phyloP scores from a whole-genome alignment of 1,140 invertebrate species.

The Neotoxoptera formosana region DNA sequence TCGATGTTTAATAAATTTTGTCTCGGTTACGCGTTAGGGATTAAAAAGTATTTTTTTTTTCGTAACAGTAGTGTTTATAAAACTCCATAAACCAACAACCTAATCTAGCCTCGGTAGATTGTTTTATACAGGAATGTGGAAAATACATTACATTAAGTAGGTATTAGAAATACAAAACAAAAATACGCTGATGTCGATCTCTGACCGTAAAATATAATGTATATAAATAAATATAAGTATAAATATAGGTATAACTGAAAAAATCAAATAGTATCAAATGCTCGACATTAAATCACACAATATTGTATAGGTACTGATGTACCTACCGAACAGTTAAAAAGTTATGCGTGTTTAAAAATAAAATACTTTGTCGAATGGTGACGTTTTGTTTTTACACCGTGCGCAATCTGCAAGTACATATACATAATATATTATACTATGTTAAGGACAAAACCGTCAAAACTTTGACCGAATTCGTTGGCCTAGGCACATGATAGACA shows the following conservation, averaged over 20 bases:
- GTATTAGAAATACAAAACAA: not conserved
- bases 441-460: no score
- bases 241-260: no score
- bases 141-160: not conserved
- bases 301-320: not conserved
- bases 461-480: not conserved
- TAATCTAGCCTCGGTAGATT: not conserved
- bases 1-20: not conserved
- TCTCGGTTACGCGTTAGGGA: not conserved
- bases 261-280: not conserved
- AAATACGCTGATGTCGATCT: not conserved
- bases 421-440: no score
- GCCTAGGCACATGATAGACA: not conserved
- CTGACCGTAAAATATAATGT: not conserved
- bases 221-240: no score
- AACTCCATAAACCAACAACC: not conserved
- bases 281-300: not conserved
- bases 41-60: constrained; percentile 22
- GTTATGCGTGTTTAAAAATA: not conserved
- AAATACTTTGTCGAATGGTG: not conserved
- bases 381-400: not conserved
- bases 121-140: not conserved
- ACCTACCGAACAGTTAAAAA: no score
- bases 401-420: not conserved
- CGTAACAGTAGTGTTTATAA: not conserved